A percentile compares a stretch with the other conserved stretches of the same genome.
phyloP scores from a whole-genome alignment of 2,113 vertebrate genomes.

The Cettia cetti region DNA sequence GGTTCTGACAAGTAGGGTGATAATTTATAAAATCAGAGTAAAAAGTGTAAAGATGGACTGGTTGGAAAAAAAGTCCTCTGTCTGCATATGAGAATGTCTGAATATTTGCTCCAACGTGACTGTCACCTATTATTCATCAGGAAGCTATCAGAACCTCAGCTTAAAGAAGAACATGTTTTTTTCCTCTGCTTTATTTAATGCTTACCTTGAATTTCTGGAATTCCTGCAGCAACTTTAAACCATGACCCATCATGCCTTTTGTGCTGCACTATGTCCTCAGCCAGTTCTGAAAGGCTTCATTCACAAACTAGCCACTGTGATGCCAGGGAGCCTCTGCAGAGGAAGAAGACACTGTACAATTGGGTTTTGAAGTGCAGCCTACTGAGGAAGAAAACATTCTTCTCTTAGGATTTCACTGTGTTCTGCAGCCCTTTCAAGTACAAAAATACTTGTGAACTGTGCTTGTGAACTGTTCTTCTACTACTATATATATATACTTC shows the following conservation, averaged over 20 bases:
- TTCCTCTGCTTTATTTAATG: not conserved
- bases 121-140: not conserved
- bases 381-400: not conserved
- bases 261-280: not conserved
- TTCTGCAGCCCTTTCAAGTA: not conserved
- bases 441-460: too few species aligned
- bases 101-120: not conserved
- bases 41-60: not conserved
- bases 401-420: not conserved
- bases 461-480: not conserved
- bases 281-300: not conserved
- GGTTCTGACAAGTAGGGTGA: not conserved
- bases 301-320: not conserved
- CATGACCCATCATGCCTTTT: not conserved
- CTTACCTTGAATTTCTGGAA: not conserved
- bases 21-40: not conserved
- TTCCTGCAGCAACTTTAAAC: not conserved
- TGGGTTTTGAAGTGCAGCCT: not conserved
- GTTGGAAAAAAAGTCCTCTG: not conserved
- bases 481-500: not conserved
- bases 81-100: not conserved
- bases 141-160: not conserved
- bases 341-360: not conserved
- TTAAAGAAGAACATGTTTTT: not conserved
- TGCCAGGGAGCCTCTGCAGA: not conserved